These are phyloP conservation scores for Gortyna flavago DNA, from an alignment of 2,888 invertebrate species.

Conservation along the genomic window DNA sequence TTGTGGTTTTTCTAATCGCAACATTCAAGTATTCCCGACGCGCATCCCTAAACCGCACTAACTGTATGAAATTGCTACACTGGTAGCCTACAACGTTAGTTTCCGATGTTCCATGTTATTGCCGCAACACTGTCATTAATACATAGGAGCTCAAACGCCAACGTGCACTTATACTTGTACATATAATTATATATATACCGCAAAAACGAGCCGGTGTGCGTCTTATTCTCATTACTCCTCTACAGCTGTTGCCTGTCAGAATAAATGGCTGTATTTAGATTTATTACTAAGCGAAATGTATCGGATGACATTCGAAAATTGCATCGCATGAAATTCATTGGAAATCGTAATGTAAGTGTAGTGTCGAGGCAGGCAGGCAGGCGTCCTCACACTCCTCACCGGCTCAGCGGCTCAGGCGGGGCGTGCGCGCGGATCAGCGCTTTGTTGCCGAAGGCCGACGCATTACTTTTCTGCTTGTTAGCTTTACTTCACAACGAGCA, in stretches of 20 bases:
- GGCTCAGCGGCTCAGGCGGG: background rate
- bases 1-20: conserved; percentile 79
- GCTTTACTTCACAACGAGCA: conserved; percentile 53
- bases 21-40: conserved; percentile 74
- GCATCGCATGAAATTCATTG: conserved; percentile 67
- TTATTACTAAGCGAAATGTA: conserved; percentile 63
- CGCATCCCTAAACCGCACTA: conserved; percentile 80
- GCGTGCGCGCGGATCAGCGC: conserved; percentile 32
- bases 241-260: conserved; percentile 66
- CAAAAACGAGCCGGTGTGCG: conserved; percentile 64
- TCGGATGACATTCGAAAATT: conserved; percentile 63
- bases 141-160: conserved; percentile 71
- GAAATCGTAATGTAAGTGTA: conserved; percentile 72
- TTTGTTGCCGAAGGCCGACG: conserved; percentile 53
- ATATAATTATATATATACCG: conserved; percentile 68
- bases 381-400: background rate
- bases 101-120: conserved; percentile 68
- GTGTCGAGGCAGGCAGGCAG: conserved; percentile 35
- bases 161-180: conserved; percentile 66
- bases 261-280: conserved; percentile 64
- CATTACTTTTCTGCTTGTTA: conserved; percentile 69
- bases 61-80: conserved; percentile 79
- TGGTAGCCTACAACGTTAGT: conserved; percentile 69
- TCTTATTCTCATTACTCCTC: conserved; percentile 64
- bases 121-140: conserved; percentile 76